These are phyloP conservation scores for Polydrusus pterygomalis DNA, from an alignment of 2,888 invertebrate genomes.

Conservation along the genomic window DNA sequence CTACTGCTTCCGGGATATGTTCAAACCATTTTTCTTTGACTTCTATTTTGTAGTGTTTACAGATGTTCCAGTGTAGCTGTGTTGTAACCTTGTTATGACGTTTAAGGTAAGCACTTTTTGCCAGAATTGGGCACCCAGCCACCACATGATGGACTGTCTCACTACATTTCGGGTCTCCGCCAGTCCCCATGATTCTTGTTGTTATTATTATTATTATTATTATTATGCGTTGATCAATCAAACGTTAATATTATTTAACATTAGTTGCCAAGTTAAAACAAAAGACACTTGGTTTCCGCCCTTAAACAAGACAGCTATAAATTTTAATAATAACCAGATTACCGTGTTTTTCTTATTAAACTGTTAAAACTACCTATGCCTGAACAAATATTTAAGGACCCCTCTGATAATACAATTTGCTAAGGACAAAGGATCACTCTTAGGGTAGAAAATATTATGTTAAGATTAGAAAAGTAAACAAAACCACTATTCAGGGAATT, in stretches of 20 bases:
- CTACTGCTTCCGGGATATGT: no score
- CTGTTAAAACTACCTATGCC: conserved; percentile 40
- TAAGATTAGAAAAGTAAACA: conserved; percentile 51
- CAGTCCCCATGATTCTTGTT: no score
- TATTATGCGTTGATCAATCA: background rate
- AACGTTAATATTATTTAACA: background rate
- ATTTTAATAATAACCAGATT: conserved; percentile 18
- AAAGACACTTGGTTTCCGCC: background rate
- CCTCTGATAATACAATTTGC: conserved; percentile 47
- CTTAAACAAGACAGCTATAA: background rate
- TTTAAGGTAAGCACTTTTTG: no score
- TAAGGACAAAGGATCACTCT: conserved; percentile 42
- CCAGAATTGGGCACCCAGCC: no score
- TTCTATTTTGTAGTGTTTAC: no score
- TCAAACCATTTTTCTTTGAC: no score
- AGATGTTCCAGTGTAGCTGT: no score
- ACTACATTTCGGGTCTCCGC: no score
- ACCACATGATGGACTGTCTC: no score
- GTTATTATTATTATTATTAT: no score
- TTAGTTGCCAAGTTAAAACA: background rate
- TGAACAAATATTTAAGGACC: conserved; percentile 50
- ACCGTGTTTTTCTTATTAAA: conserved; percentile 7
- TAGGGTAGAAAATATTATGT: conserved; percentile 52
- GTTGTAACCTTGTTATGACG: no score
- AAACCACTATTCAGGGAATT: conserved; percentile 39